phyloP scores from a whole-genome alignment of 2,113 vertebrate genomes.

The Chinchilla lanigera region DNA sequence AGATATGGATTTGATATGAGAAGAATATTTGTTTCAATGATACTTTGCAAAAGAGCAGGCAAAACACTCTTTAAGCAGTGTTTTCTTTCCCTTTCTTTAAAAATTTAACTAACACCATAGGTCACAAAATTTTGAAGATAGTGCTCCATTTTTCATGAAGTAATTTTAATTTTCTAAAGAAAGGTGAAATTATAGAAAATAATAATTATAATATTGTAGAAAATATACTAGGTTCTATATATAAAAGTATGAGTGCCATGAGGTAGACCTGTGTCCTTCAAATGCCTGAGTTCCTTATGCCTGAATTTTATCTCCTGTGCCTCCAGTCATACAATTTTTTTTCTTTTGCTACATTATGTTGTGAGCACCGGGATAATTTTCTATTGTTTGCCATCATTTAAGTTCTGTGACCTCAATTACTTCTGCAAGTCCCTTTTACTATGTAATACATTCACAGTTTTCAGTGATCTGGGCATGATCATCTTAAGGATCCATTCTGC shows the following conservation, averaged over 20 bases:
- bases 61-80: not conserved
- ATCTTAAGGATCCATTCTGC: not conserved
- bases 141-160: not conserved
- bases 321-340: not conserved
- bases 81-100: not conserved
- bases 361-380: not conserved
- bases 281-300: not conserved
- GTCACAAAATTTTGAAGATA: not conserved
- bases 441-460: not conserved
- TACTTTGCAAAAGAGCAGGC: not conserved
- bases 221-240: not conserved
- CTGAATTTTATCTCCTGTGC: not conserved
- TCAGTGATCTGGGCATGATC: not conserved
- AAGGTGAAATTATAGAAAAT: not conserved
- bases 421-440: not conserved
- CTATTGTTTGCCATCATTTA: not conserved
- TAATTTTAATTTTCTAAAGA: not conserved
- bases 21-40: not conserved
- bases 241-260: not conserved
- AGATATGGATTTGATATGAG: not conserved
- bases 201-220: not conserved
- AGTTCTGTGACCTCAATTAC: not conserved
- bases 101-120: not conserved
- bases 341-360: not conserved
- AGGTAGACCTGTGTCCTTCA: not conserved